These are phyloP conservation scores for Channa striata DNA, from an alignment of 2,797 vertebrate species.

Conservation along the genomic window DNA sequence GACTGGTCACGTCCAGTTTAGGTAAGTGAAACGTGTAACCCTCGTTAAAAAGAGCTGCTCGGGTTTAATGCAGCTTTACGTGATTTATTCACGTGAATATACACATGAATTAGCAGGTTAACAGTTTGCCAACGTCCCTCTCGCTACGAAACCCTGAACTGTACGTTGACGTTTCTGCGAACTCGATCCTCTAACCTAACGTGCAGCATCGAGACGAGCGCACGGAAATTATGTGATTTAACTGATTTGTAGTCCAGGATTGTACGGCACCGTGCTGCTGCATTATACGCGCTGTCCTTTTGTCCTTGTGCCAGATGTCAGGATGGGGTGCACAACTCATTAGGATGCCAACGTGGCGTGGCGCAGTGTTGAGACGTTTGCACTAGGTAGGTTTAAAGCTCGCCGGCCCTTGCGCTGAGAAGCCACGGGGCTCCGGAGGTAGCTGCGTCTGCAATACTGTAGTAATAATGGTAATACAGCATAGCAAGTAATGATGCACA, in stretches of 20 bases:
- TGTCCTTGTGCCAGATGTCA: constrained; percentile 76
- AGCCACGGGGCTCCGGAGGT: constrained; percentile 28
- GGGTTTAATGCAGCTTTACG: not conserved
- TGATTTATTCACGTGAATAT: too few relatives aligned
- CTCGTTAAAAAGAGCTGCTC: not conserved
- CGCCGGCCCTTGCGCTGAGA: constrained; percentile 13
- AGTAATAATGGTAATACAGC: constrained; percentile 49
- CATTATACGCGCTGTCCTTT: constrained; percentile 57
- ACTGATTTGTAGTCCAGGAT: constrained; percentile 65
- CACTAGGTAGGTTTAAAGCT: constrained; percentile 41
- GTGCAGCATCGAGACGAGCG: not conserved
- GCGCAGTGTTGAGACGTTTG: constrained; percentile 31
- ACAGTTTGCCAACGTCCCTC: not conserved
- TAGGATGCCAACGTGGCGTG: constrained; percentile 54
- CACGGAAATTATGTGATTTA: constrained; percentile 25
- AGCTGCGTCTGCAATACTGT: constrained; percentile 37
- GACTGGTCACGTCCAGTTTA: too few relatives aligned
- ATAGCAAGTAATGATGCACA: constrained; percentile 65
- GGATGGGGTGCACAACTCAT: constrained; percentile 57
- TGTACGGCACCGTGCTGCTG: constrained; percentile 45
- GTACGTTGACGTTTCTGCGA: not conserved
- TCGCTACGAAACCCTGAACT: not conserved
- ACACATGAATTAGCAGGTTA: too few relatives aligned
- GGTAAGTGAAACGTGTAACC: too few relatives aligned
- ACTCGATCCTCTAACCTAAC: not conserved